A percentile compares a stretch with the other conserved stretches of the same genome.
Evolutionary conservation across 2,888 invertebrate species (phyloP).

Genomic region (Iphiclides podalirius): DNA sequence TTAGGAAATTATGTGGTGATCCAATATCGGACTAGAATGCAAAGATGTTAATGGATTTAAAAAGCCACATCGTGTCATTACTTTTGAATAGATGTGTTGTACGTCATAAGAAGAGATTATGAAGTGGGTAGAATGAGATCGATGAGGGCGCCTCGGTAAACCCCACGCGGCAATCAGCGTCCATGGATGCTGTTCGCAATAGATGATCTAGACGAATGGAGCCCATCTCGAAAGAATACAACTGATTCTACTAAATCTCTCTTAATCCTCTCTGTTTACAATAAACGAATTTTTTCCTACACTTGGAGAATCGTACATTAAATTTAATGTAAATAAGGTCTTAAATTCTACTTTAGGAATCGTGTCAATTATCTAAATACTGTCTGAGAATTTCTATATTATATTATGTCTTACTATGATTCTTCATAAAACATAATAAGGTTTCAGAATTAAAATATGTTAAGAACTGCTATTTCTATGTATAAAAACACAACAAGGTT

Average conservation of each 20-base stretch:
- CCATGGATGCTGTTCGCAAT: not conserved
- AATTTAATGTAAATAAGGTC: not conserved
- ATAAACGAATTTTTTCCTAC: too few species aligned
- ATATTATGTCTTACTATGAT: too few species aligned
- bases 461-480: too few species aligned
- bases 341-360: not conserved
- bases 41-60: not conserved
- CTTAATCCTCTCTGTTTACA: slow-evolving; percentile 1
- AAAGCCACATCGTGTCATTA: not conserved
- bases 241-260: not conserved
- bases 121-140: not conserved
- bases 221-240: not conserved
- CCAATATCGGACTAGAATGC: too few species aligned
- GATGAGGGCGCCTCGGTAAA: not conserved
- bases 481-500: too few species aligned
- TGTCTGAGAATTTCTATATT: too few species aligned
- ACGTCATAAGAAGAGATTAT: slow-evolving; percentile 10
- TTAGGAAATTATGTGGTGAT: too few species aligned
- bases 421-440: too few species aligned
- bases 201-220: slow-evolving; percentile 1
- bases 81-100: not conserved
- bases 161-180: slow-evolving; percentile 4
- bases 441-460: too few species aligned
- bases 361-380: not conserved
- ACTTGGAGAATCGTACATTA: not conserved